Evolutionary conservation across 2,113 vertebrate genomes (phyloP).

Genomic region (Pontoporia blainvillei): DNA sequence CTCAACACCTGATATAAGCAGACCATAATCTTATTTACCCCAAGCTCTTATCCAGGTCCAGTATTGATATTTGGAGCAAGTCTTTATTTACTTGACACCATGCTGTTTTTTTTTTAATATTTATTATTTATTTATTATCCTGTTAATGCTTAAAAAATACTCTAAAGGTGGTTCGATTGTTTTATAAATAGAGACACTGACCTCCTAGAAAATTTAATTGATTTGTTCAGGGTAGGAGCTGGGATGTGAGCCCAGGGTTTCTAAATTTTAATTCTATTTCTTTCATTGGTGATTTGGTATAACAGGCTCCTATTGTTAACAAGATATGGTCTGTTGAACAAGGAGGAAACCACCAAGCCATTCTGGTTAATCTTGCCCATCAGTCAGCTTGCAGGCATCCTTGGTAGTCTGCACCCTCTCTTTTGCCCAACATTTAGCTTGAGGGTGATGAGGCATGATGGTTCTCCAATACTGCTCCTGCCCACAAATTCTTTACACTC

Average conservation of each 20-base stretch:
- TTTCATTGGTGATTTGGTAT: neutral
- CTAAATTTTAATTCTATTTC: neutral
- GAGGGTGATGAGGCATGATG: neutral
- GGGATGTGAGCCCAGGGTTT: neutral
- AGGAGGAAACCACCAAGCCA: neutral
- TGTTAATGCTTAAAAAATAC: neutral
- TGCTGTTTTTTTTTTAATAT: neutral
- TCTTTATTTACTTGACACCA: neutral
- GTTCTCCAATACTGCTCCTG: neutral
- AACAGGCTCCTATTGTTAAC: neutral
- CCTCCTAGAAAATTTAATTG: neutral
- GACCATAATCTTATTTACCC: neutral
- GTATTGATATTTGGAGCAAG: neutral
- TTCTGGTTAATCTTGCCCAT: neutral
- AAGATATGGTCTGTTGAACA: neutral
- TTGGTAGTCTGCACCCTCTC: neutral
- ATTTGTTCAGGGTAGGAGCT: neutral
- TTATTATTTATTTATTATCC: neutral
- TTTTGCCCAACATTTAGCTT: neutral
- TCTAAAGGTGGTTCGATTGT: neutral
- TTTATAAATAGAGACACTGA: neutral
- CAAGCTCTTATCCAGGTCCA: neutral
- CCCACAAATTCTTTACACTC: neutral
- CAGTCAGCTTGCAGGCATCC: neutral
- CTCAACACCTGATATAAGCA: neutral